A percentile compares a stretch with the other conserved stretches of the same genome.
Conservation (phyloP, 2,113 vertebrate species). For the Caretta caretta region DNA sequence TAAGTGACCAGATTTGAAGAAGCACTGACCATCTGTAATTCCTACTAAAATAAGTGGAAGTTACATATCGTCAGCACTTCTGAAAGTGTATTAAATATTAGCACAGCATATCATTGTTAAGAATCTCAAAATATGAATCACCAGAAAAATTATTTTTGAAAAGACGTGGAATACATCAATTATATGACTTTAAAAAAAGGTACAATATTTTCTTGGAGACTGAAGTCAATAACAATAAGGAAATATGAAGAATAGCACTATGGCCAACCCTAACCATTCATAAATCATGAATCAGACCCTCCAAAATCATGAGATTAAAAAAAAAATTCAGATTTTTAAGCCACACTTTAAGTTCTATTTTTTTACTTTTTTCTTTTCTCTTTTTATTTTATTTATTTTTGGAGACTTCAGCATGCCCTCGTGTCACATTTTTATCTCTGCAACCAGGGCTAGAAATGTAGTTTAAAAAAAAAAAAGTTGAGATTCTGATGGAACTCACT, state of each 20-base stretch:
- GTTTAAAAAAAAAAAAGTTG: background rate
- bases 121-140: background rate
- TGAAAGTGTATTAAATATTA: background rate
- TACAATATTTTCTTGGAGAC: background rate
- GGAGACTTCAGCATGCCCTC: background rate
- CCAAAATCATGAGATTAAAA: background rate
- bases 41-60: background rate
- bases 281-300: rapidly evolving
- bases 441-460: background rate
- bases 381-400: too few species aligned
- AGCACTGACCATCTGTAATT: background rate
- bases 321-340: background rate
- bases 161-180: background rate
- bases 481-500: background rate
- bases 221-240: background rate
- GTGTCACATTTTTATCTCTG: background rate
- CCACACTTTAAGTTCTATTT: background rate
- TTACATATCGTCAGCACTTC: background rate
- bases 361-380: background rate
- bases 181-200: background rate
- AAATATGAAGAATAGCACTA: background rate
- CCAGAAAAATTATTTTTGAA: background rate
- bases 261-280: background rate
- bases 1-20: background rate
- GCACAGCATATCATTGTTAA: background rate